Evolutionary conservation across 1,140 invertebrate species (phyloP), one percentile per base, ranked within the genome.

Genomic region (Zophobas atratus): DNA sequence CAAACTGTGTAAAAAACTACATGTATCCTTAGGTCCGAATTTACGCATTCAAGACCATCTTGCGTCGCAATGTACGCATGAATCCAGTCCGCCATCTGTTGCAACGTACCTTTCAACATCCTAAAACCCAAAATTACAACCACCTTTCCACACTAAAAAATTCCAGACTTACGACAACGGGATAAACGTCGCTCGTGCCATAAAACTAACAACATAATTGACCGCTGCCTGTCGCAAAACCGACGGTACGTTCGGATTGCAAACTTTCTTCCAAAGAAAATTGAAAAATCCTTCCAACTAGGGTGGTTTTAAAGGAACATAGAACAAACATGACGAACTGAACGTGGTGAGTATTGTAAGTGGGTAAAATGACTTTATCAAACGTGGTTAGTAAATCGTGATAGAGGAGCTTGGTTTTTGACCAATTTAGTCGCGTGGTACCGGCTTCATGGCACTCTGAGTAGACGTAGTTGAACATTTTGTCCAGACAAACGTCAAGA

Each of bases 1-100:
- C 96, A 97, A 6, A 97, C 91, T 8, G 93, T 91, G 86, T 97
- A 97, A 87, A 98, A 99, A 0, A 97, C 92, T 38, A 90, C 89
- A 86, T 99, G 96, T 1, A 92, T 89, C 84, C 92, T 91, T 0
- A 88, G 77, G 79, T 90, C 89, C 70, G 88, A 85, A 84, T 90
- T 88, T 32, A 86, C 76, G 80, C 83, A 83, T 79, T 89, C 86
- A 60, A 87, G 80, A 70, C 84, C 86, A 82, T 92, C 90, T 78
- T 90, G 90, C 77, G 86, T 89, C 46, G 89, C 87, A 20, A 96
- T 93, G 83, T 97, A 96, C 56, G 85, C 84, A 81, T 96, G 93
- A 51, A 94, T 90, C 94, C 94, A 97, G 4, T 87, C 86, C 36
- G 90, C 86, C 83, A 96, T 89, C 82, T 93, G 88, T 49, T 88